A percentile compares a stretch with the other conserved stretches of the same genome.
Conservation (phyloP, 2,888 invertebrate species). For the Drosophila barbarae region DNA sequence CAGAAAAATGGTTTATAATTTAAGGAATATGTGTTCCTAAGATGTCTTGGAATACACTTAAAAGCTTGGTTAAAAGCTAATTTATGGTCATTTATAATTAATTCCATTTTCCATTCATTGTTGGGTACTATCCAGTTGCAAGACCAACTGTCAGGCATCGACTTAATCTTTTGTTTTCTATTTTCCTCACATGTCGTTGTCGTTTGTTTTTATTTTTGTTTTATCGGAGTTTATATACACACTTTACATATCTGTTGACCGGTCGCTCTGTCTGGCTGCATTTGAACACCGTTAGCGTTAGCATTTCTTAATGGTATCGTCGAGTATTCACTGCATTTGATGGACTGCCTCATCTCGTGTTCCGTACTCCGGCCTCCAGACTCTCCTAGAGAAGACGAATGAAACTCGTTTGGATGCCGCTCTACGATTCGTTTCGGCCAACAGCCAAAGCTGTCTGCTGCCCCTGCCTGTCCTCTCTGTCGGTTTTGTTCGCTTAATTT, state of each 20-base stretch:
- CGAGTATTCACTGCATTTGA: constrained; percentile 51
- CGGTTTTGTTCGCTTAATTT: constrained; percentile 55
- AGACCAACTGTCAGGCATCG: constrained; percentile 42
- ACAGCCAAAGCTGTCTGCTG: constrained; percentile 26
- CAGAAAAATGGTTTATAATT: background rate
- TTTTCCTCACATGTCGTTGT: constrained; percentile 49
- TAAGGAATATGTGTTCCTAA: background rate
- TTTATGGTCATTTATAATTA: background rate
- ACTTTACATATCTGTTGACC: constrained; percentile 22
- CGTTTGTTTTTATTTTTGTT: constrained; percentile 56
- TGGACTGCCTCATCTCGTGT: constrained; percentile 36
- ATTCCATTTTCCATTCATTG: constrained; percentile 37
- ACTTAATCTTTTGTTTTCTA: constrained; percentile 15
- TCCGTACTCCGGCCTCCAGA: background rate
- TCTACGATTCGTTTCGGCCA: constrained; percentile 59
- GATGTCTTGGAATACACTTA: background rate
- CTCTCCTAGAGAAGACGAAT: constrained; percentile 20
- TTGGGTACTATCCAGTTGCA: constrained; percentile 18
- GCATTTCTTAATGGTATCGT: constrained; percentile 59
- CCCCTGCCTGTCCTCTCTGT: constrained; percentile 8
- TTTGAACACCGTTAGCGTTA: constrained; percentile 68
- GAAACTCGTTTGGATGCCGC: constrained; percentile 61
- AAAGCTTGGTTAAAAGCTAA: background rate
- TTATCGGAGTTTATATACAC: constrained; percentile 36
- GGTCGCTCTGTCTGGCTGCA: constrained; percentile 55